Conservation (phyloP, 35 echinoderm and acorn worm species). For the Anneissia japonica region DNA sequence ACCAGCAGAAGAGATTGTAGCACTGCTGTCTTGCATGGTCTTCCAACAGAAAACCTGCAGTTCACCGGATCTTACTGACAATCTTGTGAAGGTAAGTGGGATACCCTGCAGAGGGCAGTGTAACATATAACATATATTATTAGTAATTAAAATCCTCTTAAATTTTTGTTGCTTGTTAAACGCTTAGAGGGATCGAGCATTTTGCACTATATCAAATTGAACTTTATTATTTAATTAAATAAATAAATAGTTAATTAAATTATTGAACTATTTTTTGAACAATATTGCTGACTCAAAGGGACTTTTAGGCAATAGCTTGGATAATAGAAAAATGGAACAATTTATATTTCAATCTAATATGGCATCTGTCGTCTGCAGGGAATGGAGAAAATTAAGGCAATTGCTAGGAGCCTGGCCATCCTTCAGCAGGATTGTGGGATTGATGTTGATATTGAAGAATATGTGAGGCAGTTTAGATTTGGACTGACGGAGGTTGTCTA, state of each 20-base stretch:
- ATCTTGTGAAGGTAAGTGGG: constrained; percentile 57
- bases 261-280: too few species aligned
- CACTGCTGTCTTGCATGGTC: constrained; percentile 90
- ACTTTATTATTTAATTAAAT: neutral
- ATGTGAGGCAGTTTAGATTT: constrained; percentile 81
- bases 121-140: too few species aligned
- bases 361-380: constrained; percentile 43
- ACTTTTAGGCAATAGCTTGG: neutral
- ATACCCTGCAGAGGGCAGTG: too few species aligned
- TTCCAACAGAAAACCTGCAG: constrained; percentile 84
- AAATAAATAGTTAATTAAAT: too few species aligned
- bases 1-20: constrained; percentile 69
- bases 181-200: too few species aligned
- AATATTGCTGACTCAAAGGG: too few species aligned
- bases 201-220: too few species aligned
- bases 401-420: constrained; percentile 54
- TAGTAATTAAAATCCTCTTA: too few species aligned
- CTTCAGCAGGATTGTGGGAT: constrained; percentile 64
- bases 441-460: constrained; percentile 67
- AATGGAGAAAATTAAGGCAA: constrained; percentile 48
- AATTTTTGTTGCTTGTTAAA: too few species aligned
- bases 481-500: constrained; percentile 89
- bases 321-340: neutral
- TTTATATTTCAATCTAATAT: neutral
- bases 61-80: constrained; percentile 71